Evolutionary conservation across 2,888 invertebrate species (phyloP), one percentile per base, ranked within the genome.

Genomic region (Lycocerus yunnanus): DNA sequence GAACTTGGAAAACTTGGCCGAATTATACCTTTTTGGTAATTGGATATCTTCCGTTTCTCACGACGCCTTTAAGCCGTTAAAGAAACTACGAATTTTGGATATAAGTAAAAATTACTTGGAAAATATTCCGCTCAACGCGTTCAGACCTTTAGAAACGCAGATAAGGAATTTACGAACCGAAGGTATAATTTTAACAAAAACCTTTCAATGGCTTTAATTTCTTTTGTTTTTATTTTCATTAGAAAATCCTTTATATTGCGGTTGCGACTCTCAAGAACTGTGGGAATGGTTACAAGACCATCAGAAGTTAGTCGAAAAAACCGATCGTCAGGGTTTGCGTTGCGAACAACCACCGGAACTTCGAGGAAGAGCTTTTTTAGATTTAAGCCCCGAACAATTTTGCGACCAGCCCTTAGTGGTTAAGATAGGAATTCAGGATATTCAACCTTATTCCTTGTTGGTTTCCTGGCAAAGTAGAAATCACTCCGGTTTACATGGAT

Each of bases 221-320:
- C 18, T 16, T 3, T 13, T 24, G 14, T 59, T 60, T 66, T 72
- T 72, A 71, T 75, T 71, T 65, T 77, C 84, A 83, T 10, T 90
- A 95, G 96, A 95, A 84, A 97, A 97, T 88, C 97, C 97, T 63
- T 89, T 97, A 81, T 92, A 93, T 78, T 97, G 97, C 87, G 94
- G 93, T 84, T 97, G 97, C 86, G 95, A 96, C 85, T 92, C 96
- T 75, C 94, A 96, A 87, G 95, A 95, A 85, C 90, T 96, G 66
- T 96, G 97, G 95, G 94, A 94, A 88, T 97, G 97, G 97, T 90
- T 97, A 85, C 90, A 95, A 84, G 94, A 95, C 86, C 95, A 97
- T 88, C 92, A 93, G 83, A 95, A 96, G 88, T 90, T 94, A 73
- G 88, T 93, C 21, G 85, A 85, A 71, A 82, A 82, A 79, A 61